These are phyloP conservation scores for Procavia capensis DNA, from an alignment of 2,113 vertebrate species.

Conservation along the genomic window DNA sequence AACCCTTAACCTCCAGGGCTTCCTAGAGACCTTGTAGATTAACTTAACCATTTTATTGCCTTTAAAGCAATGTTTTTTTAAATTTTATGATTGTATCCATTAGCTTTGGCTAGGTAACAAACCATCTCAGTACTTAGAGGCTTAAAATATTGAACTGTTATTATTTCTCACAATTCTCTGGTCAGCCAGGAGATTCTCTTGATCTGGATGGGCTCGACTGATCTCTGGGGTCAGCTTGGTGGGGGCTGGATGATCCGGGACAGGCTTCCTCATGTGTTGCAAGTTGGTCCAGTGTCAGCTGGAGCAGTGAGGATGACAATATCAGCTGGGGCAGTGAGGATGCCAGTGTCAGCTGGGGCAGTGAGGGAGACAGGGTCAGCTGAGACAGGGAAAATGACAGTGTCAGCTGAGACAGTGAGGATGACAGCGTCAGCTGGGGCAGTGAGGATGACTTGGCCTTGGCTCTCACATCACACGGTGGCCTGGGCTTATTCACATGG, in stretches of 20 bases:
- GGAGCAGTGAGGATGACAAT: too few relatives aligned
- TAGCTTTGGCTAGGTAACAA: constrained; percentile 38
- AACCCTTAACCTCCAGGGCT: background rate
- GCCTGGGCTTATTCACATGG: background rate
- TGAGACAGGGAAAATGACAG: background rate
- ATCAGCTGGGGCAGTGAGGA: background rate
- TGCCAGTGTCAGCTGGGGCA: too few relatives aligned
- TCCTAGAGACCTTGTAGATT: background rate
- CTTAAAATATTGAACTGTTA: background rate
- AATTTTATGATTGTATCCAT: background rate
- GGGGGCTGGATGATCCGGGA: background rate
- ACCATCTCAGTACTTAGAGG: background rate
- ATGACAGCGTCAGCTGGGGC: background rate
- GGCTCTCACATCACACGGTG: background rate
- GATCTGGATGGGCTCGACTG: too few relatives aligned
- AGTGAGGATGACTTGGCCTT: background rate
- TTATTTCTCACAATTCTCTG: background rate
- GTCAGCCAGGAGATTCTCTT: background rate
- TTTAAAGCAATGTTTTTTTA: constrained; percentile 6
- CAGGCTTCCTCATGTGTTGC: background rate
- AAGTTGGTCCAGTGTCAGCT: background rate
- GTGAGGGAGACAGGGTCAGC: background rate
- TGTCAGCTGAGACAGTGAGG: background rate
- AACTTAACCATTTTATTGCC: background rate
- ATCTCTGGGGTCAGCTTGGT: background rate